Conservation (phyloP, 1,140 invertebrate genomes). For the Hypothenemus hampei region DNA sequence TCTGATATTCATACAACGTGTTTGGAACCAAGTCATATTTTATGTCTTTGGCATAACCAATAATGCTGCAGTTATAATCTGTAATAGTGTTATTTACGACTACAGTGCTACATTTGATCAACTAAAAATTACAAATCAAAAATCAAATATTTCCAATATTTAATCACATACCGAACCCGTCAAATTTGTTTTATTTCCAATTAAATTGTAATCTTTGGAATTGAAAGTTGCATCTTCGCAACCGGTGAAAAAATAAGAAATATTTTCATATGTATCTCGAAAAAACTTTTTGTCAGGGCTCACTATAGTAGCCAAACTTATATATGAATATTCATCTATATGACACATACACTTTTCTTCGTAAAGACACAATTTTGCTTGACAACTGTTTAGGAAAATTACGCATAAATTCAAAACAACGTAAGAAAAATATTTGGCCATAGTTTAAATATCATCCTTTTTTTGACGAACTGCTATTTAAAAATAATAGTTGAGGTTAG, state of each 20-base stretch:
- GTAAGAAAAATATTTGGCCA: conserved; percentile 10
- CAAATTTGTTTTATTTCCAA: not conserved
- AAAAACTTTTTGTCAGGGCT: not conserved
- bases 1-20: not conserved
- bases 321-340: conserved; percentile 22
- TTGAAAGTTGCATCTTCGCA: conserved; percentile 18
- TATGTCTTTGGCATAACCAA: conserved; percentile 7
- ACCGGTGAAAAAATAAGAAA: conserved; percentile 29
- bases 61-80: conserved; percentile 1
- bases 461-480: not conserved
- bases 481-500: not conserved
- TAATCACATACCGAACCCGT: conserved; percentile 5
- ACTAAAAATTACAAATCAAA: not conserved
- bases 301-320: conserved; percentile 19
- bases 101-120: conserved; percentile 1
- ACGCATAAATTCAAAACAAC: too few relatives aligned
- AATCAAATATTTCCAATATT: not conserved
- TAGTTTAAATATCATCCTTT: conserved; percentile 2
- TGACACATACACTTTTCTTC: conserved; percentile 20
- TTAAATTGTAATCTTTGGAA: not conserved
- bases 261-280: conserved; percentile 6
- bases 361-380: conserved; percentile 6
- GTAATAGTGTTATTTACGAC: not conserved
- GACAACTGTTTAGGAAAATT: not conserved
- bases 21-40: not conserved